Evolutionary conservation across 2,797 vertebrate species (phyloP), one percentile per base, ranked within the genome.

Genomic region (Phyllotis vaccarum): DNA sequence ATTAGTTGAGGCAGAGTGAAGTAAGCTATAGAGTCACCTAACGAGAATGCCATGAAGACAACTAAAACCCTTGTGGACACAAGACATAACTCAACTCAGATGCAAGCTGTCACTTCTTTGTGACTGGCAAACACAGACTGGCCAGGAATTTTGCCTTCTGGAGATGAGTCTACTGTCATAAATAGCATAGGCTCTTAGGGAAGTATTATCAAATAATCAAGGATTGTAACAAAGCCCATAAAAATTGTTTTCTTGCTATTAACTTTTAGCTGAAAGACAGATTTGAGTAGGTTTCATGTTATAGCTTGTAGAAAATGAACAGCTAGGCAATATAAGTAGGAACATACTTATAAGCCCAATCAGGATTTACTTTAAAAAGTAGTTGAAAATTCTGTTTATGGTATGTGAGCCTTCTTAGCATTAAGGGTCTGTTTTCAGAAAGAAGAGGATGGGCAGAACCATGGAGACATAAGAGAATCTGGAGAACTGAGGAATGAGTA

Each of bases 21-120:
- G 91, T 78, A 96, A 95, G 43, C 87, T 96, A 34, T 46, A 90
- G 93, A 97, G 91, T 96, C 95, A 92, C 81, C 90, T 83, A 92
- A 92, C n/a, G 81, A 96, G 87, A 96, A 90, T 79, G 78, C 62
- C 92, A 92, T 66, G 92, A 95, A 96, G 90, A 89, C 76, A 94
- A 79, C 56, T 74, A 96, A 94, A 91, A 43, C 3, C 31, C 58
- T 46, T 27, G 24, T 87, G 54, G 56, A 79, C 17, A 13, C 49
- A 90, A 97, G 78, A 88, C 21, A 76, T 89, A 83, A 89, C 80
- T 97, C 81, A 89, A 14, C 62, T 37, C 9, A 64, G 85, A 85
- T 94, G 72, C 60, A 86, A 94, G 66, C n/a, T 40, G 13, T 72
- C 86, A 43, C 34, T 89, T 96, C 56, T 68, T 43, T 93, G 40